Percentiles rank a stretch among this genome's conserved stretches.
Evolutionary conservation across 2,113 vertebrate species (phyloP).

Genomic region (Tragelaphus scriptus): DNA sequence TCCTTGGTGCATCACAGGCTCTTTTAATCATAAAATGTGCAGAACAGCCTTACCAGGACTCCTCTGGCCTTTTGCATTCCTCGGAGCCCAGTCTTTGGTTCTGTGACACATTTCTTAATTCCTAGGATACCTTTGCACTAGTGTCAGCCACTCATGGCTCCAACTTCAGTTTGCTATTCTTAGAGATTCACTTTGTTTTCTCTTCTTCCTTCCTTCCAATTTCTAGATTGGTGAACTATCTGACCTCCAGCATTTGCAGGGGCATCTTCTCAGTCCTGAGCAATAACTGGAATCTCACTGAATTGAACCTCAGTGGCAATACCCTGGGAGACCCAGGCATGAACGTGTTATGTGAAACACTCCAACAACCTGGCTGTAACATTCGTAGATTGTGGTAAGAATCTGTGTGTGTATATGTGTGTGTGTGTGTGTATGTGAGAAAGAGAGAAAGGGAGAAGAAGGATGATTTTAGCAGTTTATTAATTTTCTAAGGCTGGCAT

Average conservation of each 20-base stretch:
- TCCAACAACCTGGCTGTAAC: constrained; percentile 46
- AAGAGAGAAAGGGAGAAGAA: background rate
- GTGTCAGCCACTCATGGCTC: background rate
- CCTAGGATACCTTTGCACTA: background rate
- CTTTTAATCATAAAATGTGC: too few species aligned
- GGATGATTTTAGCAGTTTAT: too few species aligned
- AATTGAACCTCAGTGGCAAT: constrained; percentile 67
- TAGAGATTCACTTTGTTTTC: background rate
- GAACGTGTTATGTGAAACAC: constrained; percentile 47
- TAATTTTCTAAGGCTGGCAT: background rate
- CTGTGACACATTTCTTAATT: background rate
- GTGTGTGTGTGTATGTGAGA: background rate
- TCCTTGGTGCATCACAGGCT: background rate
- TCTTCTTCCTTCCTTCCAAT: background rate
- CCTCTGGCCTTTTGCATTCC: background rate
- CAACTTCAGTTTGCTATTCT: background rate
- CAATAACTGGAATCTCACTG: constrained; percentile 23
- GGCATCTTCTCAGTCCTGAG: constrained; percentile 59
- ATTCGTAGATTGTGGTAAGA: constrained; percentile 63
- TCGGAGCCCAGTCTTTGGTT: background rate
- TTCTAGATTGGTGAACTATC: background rate
- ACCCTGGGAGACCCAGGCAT: constrained; percentile 43
- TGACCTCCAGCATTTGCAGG: constrained; percentile 16
- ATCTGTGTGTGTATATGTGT: fast-evolving
- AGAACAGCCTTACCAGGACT: background rate